Conservation (phyloP, 2,113 vertebrate species). For the Aix galericulata region DNA sequence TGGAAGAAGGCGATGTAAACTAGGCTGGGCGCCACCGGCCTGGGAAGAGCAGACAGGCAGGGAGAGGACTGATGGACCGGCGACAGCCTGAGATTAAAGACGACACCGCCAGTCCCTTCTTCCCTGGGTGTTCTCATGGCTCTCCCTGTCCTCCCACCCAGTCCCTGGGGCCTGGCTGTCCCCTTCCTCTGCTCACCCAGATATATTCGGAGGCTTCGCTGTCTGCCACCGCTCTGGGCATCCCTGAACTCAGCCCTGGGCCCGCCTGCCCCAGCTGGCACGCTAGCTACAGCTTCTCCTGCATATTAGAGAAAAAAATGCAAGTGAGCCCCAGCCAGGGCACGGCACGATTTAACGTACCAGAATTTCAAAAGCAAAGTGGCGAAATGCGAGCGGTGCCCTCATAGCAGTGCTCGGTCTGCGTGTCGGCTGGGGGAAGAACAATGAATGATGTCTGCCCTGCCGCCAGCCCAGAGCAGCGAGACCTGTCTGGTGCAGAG, state of each 20-base stretch:
- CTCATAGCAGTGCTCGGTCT: neutral
- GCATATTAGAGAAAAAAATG: neutral
- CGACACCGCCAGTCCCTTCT: neutral
- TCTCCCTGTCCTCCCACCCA: neutral
- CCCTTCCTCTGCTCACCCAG: neutral
- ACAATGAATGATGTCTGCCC: neutral
- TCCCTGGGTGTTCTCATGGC: neutral
- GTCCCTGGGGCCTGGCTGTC: neutral
- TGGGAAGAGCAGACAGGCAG: neutral
- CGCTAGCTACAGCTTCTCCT: neutral
- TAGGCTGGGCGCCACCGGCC: neutral
- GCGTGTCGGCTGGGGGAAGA: neutral
- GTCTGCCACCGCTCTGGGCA: neutral
- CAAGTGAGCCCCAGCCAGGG: neutral
- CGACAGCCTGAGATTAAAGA: neutral
- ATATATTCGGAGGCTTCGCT: neutral
- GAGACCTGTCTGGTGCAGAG: neutral
- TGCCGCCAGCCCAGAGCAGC: accelerated
- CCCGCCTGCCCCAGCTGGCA: neutral
- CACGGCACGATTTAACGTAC: neutral
- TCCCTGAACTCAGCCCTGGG: neutral
- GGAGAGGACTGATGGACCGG: neutral
- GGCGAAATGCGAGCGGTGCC: neutral
- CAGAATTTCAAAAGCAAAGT: neutral
- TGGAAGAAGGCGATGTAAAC: accelerated